Base-by-base conservation (phyloP, 2,888 invertebrate genomes). In the Melinaea marsaeus region DNA sequence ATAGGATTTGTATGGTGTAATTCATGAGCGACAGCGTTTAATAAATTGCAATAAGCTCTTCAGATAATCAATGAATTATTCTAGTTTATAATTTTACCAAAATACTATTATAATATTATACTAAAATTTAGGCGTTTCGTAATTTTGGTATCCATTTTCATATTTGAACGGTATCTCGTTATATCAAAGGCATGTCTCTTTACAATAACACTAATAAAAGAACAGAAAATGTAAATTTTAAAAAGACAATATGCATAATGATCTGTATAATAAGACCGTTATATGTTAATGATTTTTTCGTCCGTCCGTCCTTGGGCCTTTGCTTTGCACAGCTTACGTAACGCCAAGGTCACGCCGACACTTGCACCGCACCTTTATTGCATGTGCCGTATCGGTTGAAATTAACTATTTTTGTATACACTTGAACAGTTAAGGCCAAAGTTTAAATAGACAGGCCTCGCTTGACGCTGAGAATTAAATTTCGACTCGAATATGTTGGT, bases 251-350 rank as follows among this genome's bases (percentile, higher is more conserved):
- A 9, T 22, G 62, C 37, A 33, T 60, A 62, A 58, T 57, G 60
- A 60, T 54, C 60, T 51, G 60, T 54, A 57, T 60, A 63, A 56
- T 46, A 59, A 48, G 62, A n/a, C 46, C 37, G 22, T 58, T 61
- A 62, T 69, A 72, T 72, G 70, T 63, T 70, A 70, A 71, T 69
- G 48, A 60, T 57, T 68, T 62, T 65, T 69, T 67, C 62, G 47
- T 54, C 35, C 66, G 63, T 64, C 11, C 56, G 71, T 66, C 69
- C 81, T 84, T 85, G 79, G 76, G 70, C 79, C 86, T 79, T 76
- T 72, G 72, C 78, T 82, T 79, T 80, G 79, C 83, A 79, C 78
- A 75, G 73, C 68, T 87, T 86, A 86, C 79, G 80, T 85, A 86
- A 85, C 73, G 7, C 66, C 81, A 86, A 88, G 87, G 88, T 78